Percentiles rank a stretch among this genome's conserved stretches.
phyloP scores from a whole-genome alignment of 2,113 vertebrate genomes.

The Pristiophorus japonicus region DNA sequence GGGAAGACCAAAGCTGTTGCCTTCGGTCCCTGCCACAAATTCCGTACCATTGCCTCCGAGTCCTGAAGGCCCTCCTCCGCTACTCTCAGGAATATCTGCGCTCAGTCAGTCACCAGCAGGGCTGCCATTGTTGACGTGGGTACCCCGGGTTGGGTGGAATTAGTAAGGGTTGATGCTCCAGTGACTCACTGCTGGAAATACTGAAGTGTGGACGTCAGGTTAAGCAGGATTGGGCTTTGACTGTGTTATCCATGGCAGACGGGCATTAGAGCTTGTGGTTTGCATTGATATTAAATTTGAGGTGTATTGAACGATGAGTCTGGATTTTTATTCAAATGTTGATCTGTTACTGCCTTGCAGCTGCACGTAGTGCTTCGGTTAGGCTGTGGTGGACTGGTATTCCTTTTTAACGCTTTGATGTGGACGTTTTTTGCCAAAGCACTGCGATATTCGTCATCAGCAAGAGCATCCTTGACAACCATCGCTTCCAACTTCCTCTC shows the following conservation, averaged over 20 bases:
- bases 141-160: not conserved
- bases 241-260: not conserved
- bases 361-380: slow-evolving; percentile 62
- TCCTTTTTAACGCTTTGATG: slow-evolving; percentile 78
- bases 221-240: not conserved
- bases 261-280: not conserved
- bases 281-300: not conserved
- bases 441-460: slow-evolving; percentile 78
- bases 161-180: not conserved
- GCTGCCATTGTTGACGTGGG: no score
- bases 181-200: not conserved
- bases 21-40: not conserved
- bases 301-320: not conserved
- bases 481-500: slow-evolving; percentile 84
- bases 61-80: no score
- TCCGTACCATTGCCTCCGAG: no score
- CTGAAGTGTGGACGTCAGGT: not conserved
- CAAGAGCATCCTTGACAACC: slow-evolving; percentile 76
- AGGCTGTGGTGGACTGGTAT: slow-evolving; percentile 63
- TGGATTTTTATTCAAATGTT: not conserved
- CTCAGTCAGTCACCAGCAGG: no score
- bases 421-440: slow-evolving; percentile 89
- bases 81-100: no score
- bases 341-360: slow-evolving; percentile 50
- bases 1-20: not conserved